phyloP scores from a whole-genome alignment of 1,140 invertebrate species.

The Neodiprion lecontei region DNA sequence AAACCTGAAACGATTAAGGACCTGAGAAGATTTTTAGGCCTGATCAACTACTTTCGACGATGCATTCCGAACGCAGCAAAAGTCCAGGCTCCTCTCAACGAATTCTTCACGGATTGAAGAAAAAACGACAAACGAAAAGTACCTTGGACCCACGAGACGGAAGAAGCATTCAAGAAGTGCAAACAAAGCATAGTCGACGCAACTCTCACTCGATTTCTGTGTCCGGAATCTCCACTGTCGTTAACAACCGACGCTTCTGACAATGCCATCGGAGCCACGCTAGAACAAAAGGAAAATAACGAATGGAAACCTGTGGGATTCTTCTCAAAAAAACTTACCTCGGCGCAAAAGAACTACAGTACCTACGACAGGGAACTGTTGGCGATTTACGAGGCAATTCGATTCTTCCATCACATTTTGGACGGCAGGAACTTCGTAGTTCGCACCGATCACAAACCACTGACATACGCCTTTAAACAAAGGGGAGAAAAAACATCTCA shows the following conservation, averaged over 20 bases:
- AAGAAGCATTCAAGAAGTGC: constrained; percentile 30
- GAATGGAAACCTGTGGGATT: constrained; percentile 33
- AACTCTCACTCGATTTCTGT: constrained; percentile 25
- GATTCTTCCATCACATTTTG: constrained; percentile 29
- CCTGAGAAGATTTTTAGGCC: constrained; percentile 24
- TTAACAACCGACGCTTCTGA: constrained; percentile 36
- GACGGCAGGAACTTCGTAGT: constrained; percentile 37
- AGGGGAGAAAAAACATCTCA: constrained; percentile 36
- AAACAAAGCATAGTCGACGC: constrained; percentile 39
- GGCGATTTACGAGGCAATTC: constrained; percentile 31
- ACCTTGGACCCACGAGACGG: constrained; percentile 11
- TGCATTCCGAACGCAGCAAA: constrained; percentile 24
- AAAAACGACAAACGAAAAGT: constrained; percentile 31
- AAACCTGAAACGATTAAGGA: constrained; percentile 17
- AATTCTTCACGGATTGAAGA: constrained; percentile 23
- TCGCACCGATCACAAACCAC: constrained; percentile 51
- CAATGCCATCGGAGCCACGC: constrained; percentile 34
- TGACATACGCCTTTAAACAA: constrained; percentile 38
- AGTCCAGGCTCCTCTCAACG: constrained; percentile 19
- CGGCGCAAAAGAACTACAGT: constrained; percentile 24
- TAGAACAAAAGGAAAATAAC: constrained; percentile 30
- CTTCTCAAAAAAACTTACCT: constrained; percentile 30
- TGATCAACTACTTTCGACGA: constrained; percentile 25
- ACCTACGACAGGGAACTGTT: constrained; percentile 42
- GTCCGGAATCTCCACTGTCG: constrained; percentile 17